phyloP scores from a whole-genome alignment of 2,888 invertebrate genomes.

The Ariolimax columbianus region DNA sequence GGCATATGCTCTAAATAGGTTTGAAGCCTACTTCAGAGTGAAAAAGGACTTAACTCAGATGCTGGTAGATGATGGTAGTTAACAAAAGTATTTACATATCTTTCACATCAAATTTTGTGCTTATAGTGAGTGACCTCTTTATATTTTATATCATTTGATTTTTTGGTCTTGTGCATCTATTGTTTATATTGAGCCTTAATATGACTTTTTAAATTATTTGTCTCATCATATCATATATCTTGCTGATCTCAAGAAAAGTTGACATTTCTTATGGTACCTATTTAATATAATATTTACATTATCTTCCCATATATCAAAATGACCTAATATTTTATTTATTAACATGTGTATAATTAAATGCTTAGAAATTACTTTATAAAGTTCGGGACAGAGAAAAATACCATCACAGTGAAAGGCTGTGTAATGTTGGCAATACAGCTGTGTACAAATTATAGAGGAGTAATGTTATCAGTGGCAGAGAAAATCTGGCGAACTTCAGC shows the following conservation, averaged over 20 bases:
- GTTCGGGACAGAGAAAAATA: no score
- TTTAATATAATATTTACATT: not conserved
- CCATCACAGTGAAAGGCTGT: no score
- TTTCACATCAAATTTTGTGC: not conserved
- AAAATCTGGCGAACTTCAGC: no score
- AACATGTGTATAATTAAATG: not conserved
- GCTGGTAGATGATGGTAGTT: slow-evolving; percentile 27
- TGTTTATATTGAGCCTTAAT: not conserved
- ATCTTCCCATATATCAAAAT: not conserved
- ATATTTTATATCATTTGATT: not conserved
- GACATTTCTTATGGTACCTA: not conserved
- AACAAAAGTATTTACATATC: not conserved
- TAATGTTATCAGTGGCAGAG: no score
- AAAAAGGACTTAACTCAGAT: slow-evolving; percentile 57
- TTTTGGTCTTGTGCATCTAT: no score
- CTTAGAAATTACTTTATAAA: no score
- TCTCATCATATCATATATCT: not conserved
- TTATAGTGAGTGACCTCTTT: not conserved
- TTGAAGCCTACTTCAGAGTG: slow-evolving; percentile 64
- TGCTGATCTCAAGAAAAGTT: not conserved
- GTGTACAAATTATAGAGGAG: no score
- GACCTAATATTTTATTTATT: not conserved
- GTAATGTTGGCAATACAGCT: no score
- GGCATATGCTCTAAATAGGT: slow-evolving; percentile 68
- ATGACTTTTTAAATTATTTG: not conserved